Percentiles rank a stretch among this genome's conserved stretches.
phyloP scores from a whole-genome alignment of 2,113 vertebrate genomes.

The Astur gentilis region DNA sequence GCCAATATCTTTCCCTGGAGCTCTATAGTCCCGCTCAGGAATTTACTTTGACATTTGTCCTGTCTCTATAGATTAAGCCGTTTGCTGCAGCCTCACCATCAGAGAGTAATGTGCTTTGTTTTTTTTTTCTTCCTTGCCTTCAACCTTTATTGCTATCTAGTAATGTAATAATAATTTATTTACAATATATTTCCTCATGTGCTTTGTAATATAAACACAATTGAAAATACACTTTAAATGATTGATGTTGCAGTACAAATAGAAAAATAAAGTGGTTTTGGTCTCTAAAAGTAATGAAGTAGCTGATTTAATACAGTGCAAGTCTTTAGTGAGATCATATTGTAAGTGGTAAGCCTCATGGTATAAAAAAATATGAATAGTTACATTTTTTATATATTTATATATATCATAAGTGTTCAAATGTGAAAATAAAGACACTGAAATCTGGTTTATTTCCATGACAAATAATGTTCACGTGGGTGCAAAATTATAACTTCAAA shows the following conservation, averaged over 20 bases:
- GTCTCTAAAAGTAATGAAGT: background rate
- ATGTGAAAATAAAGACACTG: background rate
- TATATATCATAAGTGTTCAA: background rate
- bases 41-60: conserved; percentile 38
- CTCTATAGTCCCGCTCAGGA: background rate
- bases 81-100: background rate
- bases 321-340: background rate
- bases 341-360: background rate
- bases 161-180: conserved; percentile 32
- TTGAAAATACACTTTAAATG: conserved; percentile 10
- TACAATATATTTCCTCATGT: background rate
- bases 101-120: background rate
- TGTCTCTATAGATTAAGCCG: conserved; percentile 37
- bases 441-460: background rate
- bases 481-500: background rate
- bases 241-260: background rate
- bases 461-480: background rate
- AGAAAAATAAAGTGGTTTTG: conserved; percentile 14
- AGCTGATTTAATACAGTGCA: background rate
- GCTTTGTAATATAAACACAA: background rate
- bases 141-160: background rate
- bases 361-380: background rate
- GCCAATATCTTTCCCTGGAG: conserved; percentile 11
- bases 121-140: background rate
- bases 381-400: too few relatives aligned